A percentile compares a stretch with the other conserved stretches of the same genome.
These are phyloP conservation scores for Eubucco bourcierii DNA, from an alignment of 2,113 vertebrate genomes.

Conservation along the genomic window DNA sequence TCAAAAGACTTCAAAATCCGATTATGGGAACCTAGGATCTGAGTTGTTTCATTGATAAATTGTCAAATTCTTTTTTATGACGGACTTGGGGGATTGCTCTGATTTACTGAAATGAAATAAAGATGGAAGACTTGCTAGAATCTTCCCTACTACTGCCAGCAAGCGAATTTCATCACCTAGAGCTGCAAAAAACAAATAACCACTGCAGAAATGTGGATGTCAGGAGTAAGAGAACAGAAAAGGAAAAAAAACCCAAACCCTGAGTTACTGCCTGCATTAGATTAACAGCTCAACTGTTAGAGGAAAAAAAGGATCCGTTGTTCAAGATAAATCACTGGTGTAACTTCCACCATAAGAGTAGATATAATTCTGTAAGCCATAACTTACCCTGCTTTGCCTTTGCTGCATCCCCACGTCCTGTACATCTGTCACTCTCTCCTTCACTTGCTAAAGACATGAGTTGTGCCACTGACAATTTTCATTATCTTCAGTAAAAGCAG, in stretches of 20 bases:
- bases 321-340: constrained; percentile 32
- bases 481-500: not conserved
- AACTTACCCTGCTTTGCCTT: constrained; percentile 3
- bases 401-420: not conserved
- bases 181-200: constrained; percentile 2
- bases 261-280: not conserved
- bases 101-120: constrained; percentile 25
- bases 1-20: not conserved
- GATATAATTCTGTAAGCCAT: not conserved
- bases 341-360: constrained; percentile 14
- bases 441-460: not conserved
- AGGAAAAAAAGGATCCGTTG: not conserved
- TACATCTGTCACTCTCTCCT: not conserved
- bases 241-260: not conserved
- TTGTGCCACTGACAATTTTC: not conserved
- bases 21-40: not conserved
- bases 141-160: not conserved
- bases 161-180: not conserved
- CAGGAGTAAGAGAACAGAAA: constrained; percentile 4
- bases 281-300: constrained; percentile 23
- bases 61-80: not conserved
- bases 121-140: not conserved
- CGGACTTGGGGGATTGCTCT: not conserved
- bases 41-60: not conserved
- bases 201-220: not conserved